These are phyloP conservation scores for Acanthococcus lagerstroemiae DNA, from an alignment of 2,888 invertebrate genomes.

Conservation along the genomic window DNA sequence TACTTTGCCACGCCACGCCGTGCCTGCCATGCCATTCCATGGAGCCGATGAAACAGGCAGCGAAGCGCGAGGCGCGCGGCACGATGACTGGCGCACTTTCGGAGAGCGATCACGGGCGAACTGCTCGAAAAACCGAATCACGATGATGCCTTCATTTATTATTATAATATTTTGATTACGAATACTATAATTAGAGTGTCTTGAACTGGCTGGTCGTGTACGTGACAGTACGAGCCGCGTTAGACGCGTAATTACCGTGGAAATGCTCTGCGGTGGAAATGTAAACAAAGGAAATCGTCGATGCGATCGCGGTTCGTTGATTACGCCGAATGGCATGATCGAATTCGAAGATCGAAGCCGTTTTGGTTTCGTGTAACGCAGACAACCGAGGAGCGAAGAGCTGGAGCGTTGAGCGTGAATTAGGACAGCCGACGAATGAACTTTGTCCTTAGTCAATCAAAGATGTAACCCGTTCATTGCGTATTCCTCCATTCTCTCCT, in stretches of 20 bases:
- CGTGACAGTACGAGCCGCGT: not conserved
- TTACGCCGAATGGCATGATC: too few relatives aligned
- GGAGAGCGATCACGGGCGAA: not conserved
- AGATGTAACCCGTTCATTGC: too few relatives aligned
- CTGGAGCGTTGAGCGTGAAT: too few relatives aligned
- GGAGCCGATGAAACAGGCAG: too few relatives aligned
- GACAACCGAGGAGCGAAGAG: too few relatives aligned
- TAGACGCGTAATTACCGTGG: not conserved
- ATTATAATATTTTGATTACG: constrained; percentile 7
- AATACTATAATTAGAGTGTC: not conserved
- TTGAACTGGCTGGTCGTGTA: not conserved
- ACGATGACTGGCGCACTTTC: not conserved
- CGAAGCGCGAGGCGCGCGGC: not conserved
- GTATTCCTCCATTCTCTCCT: too few relatives aligned
- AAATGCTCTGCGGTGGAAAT: not conserved
- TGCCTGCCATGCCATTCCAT: too few relatives aligned
- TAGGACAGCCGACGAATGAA: too few relatives aligned
- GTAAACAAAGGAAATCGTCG: not conserved
- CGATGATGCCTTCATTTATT: constrained; percentile 2
- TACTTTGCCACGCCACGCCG: too few relatives aligned
- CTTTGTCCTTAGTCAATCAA: too few relatives aligned
- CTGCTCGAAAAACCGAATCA: not conserved
- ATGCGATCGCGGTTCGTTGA: not conserved
- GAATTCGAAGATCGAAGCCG: too few relatives aligned
- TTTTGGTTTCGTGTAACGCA: too few relatives aligned